These are phyloP conservation scores for Tetragonisca angustula DNA, from an alignment of 2,888 invertebrate species.

Conservation along the genomic window DNA sequence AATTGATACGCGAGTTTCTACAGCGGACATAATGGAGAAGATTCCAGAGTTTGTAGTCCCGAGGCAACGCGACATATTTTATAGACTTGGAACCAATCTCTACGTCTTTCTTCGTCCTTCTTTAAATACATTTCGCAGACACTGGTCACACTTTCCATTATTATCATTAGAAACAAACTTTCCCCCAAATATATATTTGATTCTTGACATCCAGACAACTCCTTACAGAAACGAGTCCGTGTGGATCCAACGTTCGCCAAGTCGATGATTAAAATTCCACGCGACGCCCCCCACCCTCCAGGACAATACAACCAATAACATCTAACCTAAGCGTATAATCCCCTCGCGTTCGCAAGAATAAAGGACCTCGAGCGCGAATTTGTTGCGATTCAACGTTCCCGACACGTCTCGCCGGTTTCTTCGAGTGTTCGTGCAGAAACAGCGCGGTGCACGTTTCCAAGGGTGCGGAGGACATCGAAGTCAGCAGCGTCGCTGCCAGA, in stretches of 20 bases:
- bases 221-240: no score
- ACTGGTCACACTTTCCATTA: no score
- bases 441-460: constrained; percentile 15
- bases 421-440: constrained; percentile 24
- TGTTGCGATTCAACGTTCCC: constrained; percentile 10
- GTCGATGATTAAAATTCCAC: no score
- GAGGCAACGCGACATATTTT: background rate
- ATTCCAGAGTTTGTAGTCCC: background rate
- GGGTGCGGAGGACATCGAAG: constrained; percentile 3
- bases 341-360: background rate
- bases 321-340: background rate
- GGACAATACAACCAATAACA: background rate
- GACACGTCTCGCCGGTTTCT: constrained; percentile 25
- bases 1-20: background rate
- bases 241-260: no score
- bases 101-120: background rate
- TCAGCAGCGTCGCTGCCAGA: constrained; percentile 44
- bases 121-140: background rate
- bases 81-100: background rate
- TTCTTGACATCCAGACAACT: no score
- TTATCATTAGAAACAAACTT: no score
- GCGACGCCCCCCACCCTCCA: no score
- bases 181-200: no score
- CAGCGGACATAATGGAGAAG: background rate
- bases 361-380: background rate